These are phyloP conservation scores for Mungos mungo DNA, from an alignment of 2,113 vertebrate species.

Conservation along the genomic window DNA sequence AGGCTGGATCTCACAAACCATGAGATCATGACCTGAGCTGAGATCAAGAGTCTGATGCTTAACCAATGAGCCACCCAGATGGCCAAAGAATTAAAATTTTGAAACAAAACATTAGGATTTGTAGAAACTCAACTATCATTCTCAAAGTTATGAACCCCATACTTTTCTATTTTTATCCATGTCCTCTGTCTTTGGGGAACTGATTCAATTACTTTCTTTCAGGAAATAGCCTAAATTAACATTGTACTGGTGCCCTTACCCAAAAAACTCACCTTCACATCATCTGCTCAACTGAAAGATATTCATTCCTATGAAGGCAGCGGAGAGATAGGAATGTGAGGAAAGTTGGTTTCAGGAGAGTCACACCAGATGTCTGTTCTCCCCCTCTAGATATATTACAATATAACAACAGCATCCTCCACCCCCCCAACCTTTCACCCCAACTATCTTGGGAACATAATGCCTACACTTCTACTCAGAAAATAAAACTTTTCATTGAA, in stretches of 20 bases:
- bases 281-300: neutral
- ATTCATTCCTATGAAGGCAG: neutral
- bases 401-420: neutral
- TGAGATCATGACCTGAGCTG: too few species aligned
- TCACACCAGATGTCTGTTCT: neutral
- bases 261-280: neutral
- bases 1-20: too few species aligned
- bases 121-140: neutral
- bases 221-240: neutral
- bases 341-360: neutral
- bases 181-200: neutral
- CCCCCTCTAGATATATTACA: neutral
- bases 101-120: neutral
- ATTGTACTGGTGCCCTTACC: neutral
- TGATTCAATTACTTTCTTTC: neutral
- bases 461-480: neutral
- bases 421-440: too few species aligned
- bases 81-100: too few species aligned
- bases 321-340: neutral
- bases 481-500: neutral
- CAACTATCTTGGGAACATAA: neutral
- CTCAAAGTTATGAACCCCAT: neutral
- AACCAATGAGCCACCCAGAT: too few species aligned
- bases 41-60: too few species aligned
- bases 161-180: neutral